Evolutionary conservation across 1,140 invertebrate species (phyloP), one percentile per base, ranked within the genome.

Genomic region (Muscidifurax raptorellus): DNA sequence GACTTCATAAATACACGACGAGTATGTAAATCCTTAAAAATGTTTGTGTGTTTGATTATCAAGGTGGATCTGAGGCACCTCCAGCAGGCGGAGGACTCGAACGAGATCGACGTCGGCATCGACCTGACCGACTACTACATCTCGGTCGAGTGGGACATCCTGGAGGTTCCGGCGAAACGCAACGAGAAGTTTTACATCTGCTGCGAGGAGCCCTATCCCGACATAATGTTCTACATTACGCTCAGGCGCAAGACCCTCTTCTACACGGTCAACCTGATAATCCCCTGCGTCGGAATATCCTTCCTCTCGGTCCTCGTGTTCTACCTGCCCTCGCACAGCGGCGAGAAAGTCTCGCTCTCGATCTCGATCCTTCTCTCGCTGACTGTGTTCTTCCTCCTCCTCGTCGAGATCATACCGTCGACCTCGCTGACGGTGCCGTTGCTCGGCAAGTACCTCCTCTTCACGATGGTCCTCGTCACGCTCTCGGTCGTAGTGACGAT

Each of bases 381-480:
- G 88, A 99, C 99, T 90, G 98, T 99, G 94, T 99, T 99, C 95
- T 99, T 99, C 94, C 94, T 99, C 86, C 95, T 99, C 87, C 94
- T 99, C 88, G 98, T 97, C 87, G 98, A 99, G 94, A 99, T 99
- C 91, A 99, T 99, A 92, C 99, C 99, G 82, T 98, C 99, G n/a
- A 99, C 99, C 79, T 99, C 98, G 79, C 94, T 99, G 72, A 99
- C 99, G 71, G 98, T 99, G 82, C 99, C 99, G 64, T 94, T 99
- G 76, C 95, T 99, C 86, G 99, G 99, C 86, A 99, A 99, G 94
- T 99, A 99, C 94, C 95, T 99, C 59, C 95, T 99, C 30, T 99
- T 99, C 94, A 99, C 99, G 67, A 99, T 99, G 98, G 98, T 99
- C 90, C 95, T 99, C 88, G 99, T 99, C 86, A 99, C 99, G 52